Percentiles rank a stretch among this genome's conserved stretches.
These are phyloP conservation scores for Drosophila pallidifrons DNA, from an alignment of 1,140 invertebrate genomes.

Conservation along the genomic window DNA sequence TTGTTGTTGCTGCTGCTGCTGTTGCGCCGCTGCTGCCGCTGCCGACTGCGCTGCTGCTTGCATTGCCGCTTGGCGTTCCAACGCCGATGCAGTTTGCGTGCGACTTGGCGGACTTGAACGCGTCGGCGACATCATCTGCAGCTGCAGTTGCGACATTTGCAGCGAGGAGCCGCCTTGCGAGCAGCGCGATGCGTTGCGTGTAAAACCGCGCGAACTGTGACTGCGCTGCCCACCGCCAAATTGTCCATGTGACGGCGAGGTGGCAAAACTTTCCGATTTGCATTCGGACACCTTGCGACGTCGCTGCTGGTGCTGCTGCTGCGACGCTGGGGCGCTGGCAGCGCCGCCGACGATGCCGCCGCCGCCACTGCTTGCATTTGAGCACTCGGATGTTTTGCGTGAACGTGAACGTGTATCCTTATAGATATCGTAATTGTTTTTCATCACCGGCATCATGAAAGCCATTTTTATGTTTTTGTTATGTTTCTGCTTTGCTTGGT, in stretches of 20 bases:
- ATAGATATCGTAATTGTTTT: constrained; percentile 97
- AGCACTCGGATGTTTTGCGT: constrained; percentile 90
- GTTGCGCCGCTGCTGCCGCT: constrained; percentile 81
- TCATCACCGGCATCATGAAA: constrained; percentile 97
- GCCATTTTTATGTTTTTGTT: constrained; percentile 88
- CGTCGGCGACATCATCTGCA: constrained; percentile 87
- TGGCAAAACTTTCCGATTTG: constrained; percentile 91
- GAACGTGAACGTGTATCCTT: constrained; percentile 89
- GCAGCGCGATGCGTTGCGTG: constrained; percentile 87
- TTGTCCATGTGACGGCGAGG: constrained; percentile 88
- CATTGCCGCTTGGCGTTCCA: constrained; percentile 86
- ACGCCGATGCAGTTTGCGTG: constrained; percentile 64
- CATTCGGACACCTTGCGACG: constrained; percentile 93
- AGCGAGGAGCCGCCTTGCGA: constrained; percentile 86
- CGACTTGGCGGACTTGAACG: constrained; percentile 84
- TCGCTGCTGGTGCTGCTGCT: constrained; percentile 80
- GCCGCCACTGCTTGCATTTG: constrained; percentile 83
- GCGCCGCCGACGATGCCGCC: constrained; percentile 82
- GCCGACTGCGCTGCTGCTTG: constrained; percentile 51
- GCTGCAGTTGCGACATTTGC: constrained; percentile 86
- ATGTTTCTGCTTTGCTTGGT: constrained; percentile 3
- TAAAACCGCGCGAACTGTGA: constrained; percentile 84
- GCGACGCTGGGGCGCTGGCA: constrained; percentile 59
- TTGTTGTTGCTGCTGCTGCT: constrained; percentile 88
- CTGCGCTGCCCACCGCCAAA: constrained; percentile 84